These are phyloP conservation scores for Arion vulgaris DNA, from an alignment of 1,140 invertebrate species.

Conservation along the genomic window DNA sequence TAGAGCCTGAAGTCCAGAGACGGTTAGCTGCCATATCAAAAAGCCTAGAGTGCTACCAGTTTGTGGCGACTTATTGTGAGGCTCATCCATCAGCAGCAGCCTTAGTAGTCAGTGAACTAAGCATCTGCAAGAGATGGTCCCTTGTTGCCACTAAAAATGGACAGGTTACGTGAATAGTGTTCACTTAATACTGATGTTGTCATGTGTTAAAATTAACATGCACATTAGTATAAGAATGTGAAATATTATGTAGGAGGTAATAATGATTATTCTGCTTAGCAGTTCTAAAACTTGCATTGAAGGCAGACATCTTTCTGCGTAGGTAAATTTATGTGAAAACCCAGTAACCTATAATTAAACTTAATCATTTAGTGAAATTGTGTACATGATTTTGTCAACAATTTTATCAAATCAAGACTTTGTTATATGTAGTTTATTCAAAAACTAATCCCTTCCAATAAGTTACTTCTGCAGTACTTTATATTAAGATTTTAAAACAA, in stretches of 20 bases:
- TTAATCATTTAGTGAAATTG: too few species aligned
- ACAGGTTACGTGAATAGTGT: constrained; percentile 39
- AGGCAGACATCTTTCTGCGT: too few species aligned
- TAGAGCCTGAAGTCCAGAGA: constrained; percentile 78
- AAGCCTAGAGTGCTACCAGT: constrained; percentile 83
- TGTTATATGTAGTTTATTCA: too few species aligned
- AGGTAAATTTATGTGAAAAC: too few species aligned
- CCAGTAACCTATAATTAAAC: too few species aligned
- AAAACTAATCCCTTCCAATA: too few species aligned
- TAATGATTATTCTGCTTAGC: too few species aligned
- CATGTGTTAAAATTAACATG: background rate
- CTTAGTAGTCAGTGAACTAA: constrained; percentile 81
- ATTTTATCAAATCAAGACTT: too few species aligned
- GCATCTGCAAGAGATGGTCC: constrained; percentile 86
- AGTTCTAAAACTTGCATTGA: too few species aligned
- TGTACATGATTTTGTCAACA: too few species aligned
- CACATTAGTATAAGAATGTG: background rate
- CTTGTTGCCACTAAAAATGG: constrained; percentile 85
- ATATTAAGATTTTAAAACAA: too few species aligned
- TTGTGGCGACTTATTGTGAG: constrained; percentile 84
- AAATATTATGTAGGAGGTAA: background rate
- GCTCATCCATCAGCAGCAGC: constrained; percentile 79
- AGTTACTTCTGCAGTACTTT: too few species aligned
- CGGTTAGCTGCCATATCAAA: constrained; percentile 81
- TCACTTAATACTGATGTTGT: background rate